These are phyloP conservation scores for Drosophila gaucha DNA, from an alignment of 2,888 invertebrate species.

Conservation along the genomic window DNA sequence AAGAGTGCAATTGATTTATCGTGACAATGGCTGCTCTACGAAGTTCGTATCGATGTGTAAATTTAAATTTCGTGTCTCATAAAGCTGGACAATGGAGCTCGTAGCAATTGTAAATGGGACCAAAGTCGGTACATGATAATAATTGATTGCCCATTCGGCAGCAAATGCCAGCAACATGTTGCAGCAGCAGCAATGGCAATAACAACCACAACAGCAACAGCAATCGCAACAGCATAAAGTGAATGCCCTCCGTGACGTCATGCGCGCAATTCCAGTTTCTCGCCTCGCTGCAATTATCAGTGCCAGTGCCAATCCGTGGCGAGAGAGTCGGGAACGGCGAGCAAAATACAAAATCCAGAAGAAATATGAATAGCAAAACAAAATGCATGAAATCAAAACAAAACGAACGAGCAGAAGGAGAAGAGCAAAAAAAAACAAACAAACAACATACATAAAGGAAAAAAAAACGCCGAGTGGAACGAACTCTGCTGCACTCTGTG, in stretches of 20 bases:
- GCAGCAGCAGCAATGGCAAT: slow-evolving; percentile 41
- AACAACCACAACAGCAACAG: slow-evolving; percentile 27
- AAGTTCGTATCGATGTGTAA: slow-evolving; percentile 69
- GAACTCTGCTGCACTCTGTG: slow-evolving; percentile 78
- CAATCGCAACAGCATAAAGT: slow-evolving; percentile 58
- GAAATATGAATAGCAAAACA: slow-evolving; percentile 80
- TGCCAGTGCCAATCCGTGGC: slow-evolving; percentile 9
- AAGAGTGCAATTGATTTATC: slow-evolving; percentile 81
- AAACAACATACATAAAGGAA: slow-evolving; percentile 14
- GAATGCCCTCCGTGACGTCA: slow-evolving; percentile 81
- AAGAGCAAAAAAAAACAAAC: slow-evolving; percentile 27
- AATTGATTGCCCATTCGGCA: slow-evolving; percentile 49
- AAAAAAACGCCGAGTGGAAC: slow-evolving; percentile 73
- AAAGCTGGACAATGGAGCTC: slow-evolving; percentile 63
- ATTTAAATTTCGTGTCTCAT: slow-evolving; percentile 74
- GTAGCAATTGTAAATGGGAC: slow-evolving; percentile 49
- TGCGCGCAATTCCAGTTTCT: slow-evolving; percentile 64
- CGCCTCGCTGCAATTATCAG: slow-evolving; percentile 62
- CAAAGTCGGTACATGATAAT: slow-evolving; percentile 41
- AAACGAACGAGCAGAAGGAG: slow-evolving; percentile 35
- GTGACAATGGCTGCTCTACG: slow-evolving; percentile 74
- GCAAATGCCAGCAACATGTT: slow-evolving; percentile 64
- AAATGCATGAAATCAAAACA: slow-evolving; percentile 77
- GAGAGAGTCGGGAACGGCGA: slow-evolving; percentile 59
- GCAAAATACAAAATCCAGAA: slow-evolving; percentile 83